These are phyloP conservation scores for Crocallis elinguaria DNA, from an alignment of 2,888 invertebrate genomes.

Conservation along the genomic window DNA sequence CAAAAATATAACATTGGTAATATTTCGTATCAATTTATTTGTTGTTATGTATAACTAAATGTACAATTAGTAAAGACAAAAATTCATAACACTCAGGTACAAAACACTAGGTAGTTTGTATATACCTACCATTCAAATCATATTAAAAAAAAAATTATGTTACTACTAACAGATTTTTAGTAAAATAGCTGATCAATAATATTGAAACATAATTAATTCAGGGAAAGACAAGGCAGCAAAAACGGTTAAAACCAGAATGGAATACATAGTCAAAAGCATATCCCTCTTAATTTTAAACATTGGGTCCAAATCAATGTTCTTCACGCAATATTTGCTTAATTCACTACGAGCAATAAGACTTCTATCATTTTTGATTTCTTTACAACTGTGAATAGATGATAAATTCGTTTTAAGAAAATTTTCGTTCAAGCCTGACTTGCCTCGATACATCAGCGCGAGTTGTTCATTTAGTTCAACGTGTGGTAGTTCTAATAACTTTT, in stretches of 20 bases:
- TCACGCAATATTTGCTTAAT: conserved; percentile 24
- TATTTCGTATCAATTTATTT: too few species aligned
- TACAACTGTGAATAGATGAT: conserved; percentile 22
- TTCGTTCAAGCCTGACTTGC: conserved; percentile 28
- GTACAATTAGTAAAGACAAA: neutral
- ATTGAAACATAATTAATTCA: conserved; percentile 34
- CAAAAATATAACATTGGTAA: too few species aligned
- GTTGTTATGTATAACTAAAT: too few species aligned
- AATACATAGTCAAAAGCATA: conserved; percentile 73
- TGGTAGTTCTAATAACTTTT: conserved; percentile 40
- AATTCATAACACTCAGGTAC: too few species aligned
- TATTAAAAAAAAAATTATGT: neutral
- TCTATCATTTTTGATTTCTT: conserved; percentile 22
- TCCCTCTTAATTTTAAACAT: conserved; percentile 70
- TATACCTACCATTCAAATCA: neutral
- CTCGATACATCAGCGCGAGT: conserved; percentile 17
- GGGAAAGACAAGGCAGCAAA: conserved; percentile 76
- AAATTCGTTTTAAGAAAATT: conserved; percentile 24
- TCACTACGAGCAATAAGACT: conserved; percentile 26
- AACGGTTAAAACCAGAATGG: conserved; percentile 71
- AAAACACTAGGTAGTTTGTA: neutral
- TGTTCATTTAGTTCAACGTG: conserved; percentile 26
- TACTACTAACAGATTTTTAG: neutral
- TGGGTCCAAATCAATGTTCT: conserved; percentile 50
- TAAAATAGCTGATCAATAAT: neutral